phyloP scores from a whole-genome alignment of 2,888 invertebrate genomes.

The Willowsia nigromaculata region DNA sequence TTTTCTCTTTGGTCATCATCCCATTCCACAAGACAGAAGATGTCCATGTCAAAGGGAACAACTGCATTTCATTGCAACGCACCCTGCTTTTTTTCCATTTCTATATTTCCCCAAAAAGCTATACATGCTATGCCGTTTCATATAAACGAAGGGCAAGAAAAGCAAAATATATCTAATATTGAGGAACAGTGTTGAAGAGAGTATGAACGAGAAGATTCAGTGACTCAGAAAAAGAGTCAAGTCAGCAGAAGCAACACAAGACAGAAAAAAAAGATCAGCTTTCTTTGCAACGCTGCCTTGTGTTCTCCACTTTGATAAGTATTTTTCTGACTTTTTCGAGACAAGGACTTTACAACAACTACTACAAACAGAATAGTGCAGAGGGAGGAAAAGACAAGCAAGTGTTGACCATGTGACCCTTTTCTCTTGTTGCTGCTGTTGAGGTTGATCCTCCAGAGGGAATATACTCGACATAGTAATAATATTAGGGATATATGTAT shows the following conservation, averaged over 20 bases:
- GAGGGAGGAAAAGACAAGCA: conserved; percentile 31
- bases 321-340: conserved; percentile 28
- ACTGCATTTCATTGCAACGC: conserved; percentile 11
- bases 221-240: conserved; percentile 68
- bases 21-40: background rate
- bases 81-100: conserved; percentile 17
- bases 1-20: conserved; percentile 20
- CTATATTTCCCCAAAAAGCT: background rate
- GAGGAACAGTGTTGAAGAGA: background rate
- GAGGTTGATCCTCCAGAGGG: conserved; percentile 56
- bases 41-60: background rate
- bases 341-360: background rate
- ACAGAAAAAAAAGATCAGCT: conserved; percentile 44
- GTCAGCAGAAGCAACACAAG: conserved; percentile 51
- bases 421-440: conserved; percentile 54
- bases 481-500: background rate
- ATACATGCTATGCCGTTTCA: background rate
- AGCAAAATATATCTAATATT: background rate
- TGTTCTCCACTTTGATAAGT: conserved; percentile 26
- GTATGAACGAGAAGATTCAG: conserved; percentile 39
- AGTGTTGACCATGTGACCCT: conserved; percentile 75
- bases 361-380: background rate
- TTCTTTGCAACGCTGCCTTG: conserved; percentile 2
- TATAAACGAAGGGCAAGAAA: background rate
- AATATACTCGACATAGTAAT: conserved; percentile 23